Percentiles rank a stretch among this genome's conserved stretches.
phyloP scores from a whole-genome alignment of 2,113 vertebrate genomes.

The Lipotes vexillifer region DNA sequence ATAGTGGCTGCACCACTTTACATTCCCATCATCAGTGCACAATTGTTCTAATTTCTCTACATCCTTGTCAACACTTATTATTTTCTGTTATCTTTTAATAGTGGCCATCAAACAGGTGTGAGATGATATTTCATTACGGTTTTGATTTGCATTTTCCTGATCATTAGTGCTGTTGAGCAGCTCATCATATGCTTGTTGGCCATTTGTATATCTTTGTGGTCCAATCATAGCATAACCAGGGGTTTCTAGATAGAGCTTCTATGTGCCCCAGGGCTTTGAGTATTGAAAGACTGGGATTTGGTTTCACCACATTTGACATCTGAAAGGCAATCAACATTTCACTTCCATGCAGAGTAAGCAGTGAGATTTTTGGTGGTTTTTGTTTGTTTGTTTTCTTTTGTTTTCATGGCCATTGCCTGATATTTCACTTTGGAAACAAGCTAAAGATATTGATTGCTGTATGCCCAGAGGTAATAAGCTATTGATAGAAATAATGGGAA shows the following conservation, averaged over 20 bases:
- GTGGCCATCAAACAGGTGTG: not conserved
- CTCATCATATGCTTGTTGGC: not conserved
- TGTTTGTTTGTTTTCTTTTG: not conserved
- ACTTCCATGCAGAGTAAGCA: not conserved
- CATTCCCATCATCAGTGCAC: not conserved
- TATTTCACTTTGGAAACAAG: conserved; percentile 38
- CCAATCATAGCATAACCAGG: not conserved
- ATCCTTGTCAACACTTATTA: not conserved
- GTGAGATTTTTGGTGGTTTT: not conserved
- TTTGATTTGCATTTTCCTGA: not conserved
- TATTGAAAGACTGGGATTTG: not conserved
- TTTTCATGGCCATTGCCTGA: not conserved
- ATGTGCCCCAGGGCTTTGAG: not conserved
- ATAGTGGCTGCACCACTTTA: not conserved
- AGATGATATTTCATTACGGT: not conserved
- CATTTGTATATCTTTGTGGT: not conserved
- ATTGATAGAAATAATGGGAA: conserved; percentile 1
- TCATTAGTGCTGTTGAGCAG: not conserved
- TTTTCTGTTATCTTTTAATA: not conserved
- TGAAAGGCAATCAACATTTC: not conserved
- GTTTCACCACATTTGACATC: not conserved
- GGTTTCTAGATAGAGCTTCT: not conserved
- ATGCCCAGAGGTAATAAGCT: not conserved
- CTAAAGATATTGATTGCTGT: not conserved
- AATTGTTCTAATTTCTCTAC: not conserved